Base-by-base conservation (phyloP, 2,888 invertebrate species). In the Nomada hirtipes region DNA sequence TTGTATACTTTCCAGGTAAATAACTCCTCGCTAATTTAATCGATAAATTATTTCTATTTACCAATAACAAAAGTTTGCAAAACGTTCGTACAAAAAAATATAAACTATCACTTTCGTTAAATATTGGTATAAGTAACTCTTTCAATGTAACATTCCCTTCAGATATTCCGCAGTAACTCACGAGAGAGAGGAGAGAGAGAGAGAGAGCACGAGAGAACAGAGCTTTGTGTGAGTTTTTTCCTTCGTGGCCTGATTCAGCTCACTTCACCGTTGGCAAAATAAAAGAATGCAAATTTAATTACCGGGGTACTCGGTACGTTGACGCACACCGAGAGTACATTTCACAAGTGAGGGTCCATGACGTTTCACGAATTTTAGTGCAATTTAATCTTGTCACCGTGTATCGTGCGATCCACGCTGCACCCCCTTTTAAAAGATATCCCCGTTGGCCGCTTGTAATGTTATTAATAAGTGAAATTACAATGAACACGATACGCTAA, bases 281-380 rank as follows among this genome's bases (percentile, higher is more conserved):
- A 74, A 79, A 73, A 59, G 79, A 85, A 79, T 84, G 71, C 36
- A 80, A 87, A 85, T 84, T 84, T 85, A 84, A 85, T 85, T 85
- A 76, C 52, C 69, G 52, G 67, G 76, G 65, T 71, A 67, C 65
- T 61, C 83, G 59, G 59, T 52, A 57, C 42, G 55, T 67, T 65
- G 82, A 61, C 82, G 57, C 61, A 52, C 53, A 42, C 26, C 59
- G 29, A 18, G 63, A 52, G 59, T 59, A 65, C 18, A 23, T 71
- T 79, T 64, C 57, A n/a, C 55, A 50, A n/a, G 55, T 15, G 61
- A 20, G 44, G 50, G 36, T 23, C 44, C 80, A 23, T 52, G 79
- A 79, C 72, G 70, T 79, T 79, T 80, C 71, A 63, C 26, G 64
- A 80, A 71, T 79, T 79, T 79, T 65, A 80, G 44, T 71, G 80